A percentile compares a stretch with the other conserved stretches of the same genome.
Conservation (phyloP, 2,888 invertebrate genomes). For the Netelia fuscicornis region DNA sequence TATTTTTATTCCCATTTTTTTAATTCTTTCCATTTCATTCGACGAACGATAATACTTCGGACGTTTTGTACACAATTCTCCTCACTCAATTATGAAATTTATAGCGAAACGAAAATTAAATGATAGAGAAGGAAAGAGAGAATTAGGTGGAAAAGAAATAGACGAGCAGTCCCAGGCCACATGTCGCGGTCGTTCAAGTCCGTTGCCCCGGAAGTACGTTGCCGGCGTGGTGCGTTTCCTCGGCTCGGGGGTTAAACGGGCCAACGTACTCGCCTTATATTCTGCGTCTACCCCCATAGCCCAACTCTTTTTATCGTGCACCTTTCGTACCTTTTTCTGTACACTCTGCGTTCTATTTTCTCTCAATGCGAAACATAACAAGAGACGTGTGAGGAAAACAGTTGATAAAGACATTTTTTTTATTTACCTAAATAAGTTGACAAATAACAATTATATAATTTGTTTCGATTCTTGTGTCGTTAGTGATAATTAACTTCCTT, state of each 20-base stretch:
- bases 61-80: too few relatives aligned
- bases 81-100: constrained; percentile 19
- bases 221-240: constrained; percentile 67
- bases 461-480: too few relatives aligned
- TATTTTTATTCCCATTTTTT: too few relatives aligned
- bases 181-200: constrained; percentile 79
- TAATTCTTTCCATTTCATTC: too few relatives aligned
- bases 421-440: too few relatives aligned
- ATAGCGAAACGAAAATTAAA: constrained; percentile 36
- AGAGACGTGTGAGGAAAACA: background rate
- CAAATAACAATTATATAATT: too few relatives aligned
- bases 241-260: constrained; percentile 69
- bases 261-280: constrained; percentile 64
- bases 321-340: constrained; percentile 22
- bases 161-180: constrained; percentile 71
- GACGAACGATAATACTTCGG: too few relatives aligned
- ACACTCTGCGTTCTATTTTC: constrained; percentile 5
- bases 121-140: constrained; percentile 12
- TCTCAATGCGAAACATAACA: background rate
- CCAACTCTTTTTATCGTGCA: constrained; percentile 45
- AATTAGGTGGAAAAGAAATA: constrained; percentile 54
- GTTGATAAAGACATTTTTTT: background rate
- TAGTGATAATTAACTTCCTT: too few relatives aligned
- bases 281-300: constrained; percentile 62
- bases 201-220: constrained; percentile 80